phyloP scores from a whole-genome alignment of 37 sponge, comb jelly and placozoan genomes.

The Dysidea cf. avara region DNA sequence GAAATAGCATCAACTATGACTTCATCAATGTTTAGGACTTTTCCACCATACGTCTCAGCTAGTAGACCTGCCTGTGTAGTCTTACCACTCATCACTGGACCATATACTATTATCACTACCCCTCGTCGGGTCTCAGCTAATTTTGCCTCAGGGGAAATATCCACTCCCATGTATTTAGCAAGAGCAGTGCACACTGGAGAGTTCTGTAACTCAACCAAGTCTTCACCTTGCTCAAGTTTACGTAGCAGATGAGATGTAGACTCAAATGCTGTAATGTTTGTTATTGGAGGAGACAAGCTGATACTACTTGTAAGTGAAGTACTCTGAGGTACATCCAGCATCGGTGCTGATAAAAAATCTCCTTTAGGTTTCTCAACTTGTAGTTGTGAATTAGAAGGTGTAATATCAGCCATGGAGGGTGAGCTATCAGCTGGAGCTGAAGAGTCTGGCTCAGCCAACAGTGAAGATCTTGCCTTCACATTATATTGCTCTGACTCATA shows the following conservation, averaged over 20 bases:
- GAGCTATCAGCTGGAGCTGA: no score
- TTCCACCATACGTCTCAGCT: conserved; percentile 63
- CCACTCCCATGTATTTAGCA: conserved; percentile 90
- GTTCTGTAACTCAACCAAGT: conserved; percentile 58
- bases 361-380: no score
- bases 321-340: no score
- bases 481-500: conserved; percentile 30
- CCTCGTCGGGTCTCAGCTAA: conserved; percentile 71
- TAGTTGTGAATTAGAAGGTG: no score
- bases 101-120: conserved; percentile 74
- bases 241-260: no score
- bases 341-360: no score
- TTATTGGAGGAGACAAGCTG: no score
- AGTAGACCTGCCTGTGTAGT: conserved; percentile 75
- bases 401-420: no score
- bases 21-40: conserved; percentile 63
- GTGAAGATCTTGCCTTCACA: no score
- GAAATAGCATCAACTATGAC: conserved; percentile 81
- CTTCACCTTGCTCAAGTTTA: not conserved
- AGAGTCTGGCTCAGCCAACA: no score
- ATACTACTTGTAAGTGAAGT: no score
- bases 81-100: conserved; percentile 76
- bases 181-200: conserved; percentile 85
- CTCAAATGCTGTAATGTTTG: no score
- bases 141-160: conserved; percentile 75